Conservation (phyloP, 2,797 vertebrate species). For the Loriculus beryllinus region DNA sequence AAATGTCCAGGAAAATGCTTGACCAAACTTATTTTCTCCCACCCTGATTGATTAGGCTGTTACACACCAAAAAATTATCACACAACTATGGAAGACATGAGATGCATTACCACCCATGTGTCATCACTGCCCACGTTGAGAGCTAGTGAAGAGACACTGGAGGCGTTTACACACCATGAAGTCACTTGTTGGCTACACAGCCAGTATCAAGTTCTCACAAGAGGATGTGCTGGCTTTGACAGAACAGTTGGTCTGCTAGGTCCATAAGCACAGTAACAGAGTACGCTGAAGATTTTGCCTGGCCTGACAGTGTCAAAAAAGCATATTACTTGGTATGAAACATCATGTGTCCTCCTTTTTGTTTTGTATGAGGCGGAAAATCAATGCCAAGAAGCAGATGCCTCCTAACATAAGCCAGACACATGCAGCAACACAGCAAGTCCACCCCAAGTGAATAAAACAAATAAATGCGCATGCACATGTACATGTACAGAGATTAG, state of each 20-base stretch:
- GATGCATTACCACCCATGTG: not conserved
- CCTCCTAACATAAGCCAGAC: not conserved
- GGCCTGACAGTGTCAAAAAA: not conserved
- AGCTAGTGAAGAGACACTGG: not conserved
- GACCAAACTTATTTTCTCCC: not conserved
- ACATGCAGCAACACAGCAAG: not conserved
- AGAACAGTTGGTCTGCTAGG: not conserved
- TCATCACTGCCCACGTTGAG: not conserved
- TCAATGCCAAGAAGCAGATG: not conserved
- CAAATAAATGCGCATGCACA: rapidly evolving
- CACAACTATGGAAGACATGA: not conserved
- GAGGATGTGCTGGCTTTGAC: not conserved
- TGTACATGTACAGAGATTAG: not conserved
- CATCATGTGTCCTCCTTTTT: not conserved
- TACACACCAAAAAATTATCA: not conserved
- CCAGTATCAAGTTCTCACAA: not conserved
- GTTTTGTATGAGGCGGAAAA: not conserved
- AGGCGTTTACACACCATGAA: not conserved
- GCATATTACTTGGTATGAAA: not conserved
- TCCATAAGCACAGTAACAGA: not conserved
- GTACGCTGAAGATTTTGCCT: not conserved
- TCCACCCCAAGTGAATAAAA: not conserved
- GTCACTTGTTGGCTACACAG: not conserved
- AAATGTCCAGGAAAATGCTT: not conserved
- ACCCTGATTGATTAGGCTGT: not conserved